A percentile compares a stretch with the other conserved stretches of the same genome.
Conservation (phyloP, 1,140 invertebrate species). For the Argopecten irradians region DNA sequence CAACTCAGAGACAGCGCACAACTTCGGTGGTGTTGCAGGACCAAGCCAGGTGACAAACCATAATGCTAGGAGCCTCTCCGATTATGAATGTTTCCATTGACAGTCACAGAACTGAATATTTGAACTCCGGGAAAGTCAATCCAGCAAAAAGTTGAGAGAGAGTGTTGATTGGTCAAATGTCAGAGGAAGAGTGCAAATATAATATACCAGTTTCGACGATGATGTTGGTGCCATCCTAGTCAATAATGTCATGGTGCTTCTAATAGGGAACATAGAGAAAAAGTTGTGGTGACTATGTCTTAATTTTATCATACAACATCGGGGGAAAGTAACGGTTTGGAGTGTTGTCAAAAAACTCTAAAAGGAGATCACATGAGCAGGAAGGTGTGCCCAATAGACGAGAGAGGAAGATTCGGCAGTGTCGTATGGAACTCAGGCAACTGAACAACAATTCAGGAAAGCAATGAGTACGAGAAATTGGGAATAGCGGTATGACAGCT, state of each 20-base stretch:
- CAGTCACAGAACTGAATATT: neutral
- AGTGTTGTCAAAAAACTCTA: neutral
- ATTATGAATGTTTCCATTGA: neutral
- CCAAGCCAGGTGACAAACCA: conserved; percentile 34
- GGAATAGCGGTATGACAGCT: conserved; percentile 1
- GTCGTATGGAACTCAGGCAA: neutral
- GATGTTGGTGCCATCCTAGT: conserved; percentile 24
- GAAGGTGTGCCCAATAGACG: neutral
- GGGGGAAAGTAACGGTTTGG: conserved; percentile 24
- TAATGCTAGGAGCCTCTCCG: conserved; percentile 31
- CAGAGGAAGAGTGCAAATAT: neutral
- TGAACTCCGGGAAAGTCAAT: neutral
- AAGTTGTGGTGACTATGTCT: conserved; percentile 13
- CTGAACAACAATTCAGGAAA: neutral
- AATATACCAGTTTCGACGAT: conserved; percentile 18
- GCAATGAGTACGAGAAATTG: neutral
- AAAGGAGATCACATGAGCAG: conserved; percentile 11
- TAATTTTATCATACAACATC: neutral
- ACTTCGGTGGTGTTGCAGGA: neutral
- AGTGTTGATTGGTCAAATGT: conserved; percentile 26
- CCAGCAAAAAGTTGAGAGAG: neutral
- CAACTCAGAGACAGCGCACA: conserved; percentile 27
- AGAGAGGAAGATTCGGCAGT: conserved; percentile 26
- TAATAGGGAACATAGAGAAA: conserved; percentile 4
- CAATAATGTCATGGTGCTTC: neutral